Base-by-base conservation (phyloP, 2,888 invertebrate species). In the Polylopha cassiicola region DNA sequence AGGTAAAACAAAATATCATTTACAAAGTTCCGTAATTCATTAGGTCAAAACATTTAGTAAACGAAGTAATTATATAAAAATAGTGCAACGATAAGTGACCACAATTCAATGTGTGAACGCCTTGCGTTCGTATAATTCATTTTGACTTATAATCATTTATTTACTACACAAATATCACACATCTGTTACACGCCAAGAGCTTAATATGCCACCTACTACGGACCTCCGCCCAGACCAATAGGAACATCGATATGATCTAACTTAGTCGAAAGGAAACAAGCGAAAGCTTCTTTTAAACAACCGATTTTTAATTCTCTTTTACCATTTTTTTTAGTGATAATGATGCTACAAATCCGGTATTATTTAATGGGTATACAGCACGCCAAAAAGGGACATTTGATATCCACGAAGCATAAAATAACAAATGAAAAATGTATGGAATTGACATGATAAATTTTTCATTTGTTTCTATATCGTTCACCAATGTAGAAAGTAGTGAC, bases 141-240 rank as follows among this genome's bases (percentile, higher is more conserved):
- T 70, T 74, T 65, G 61, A 70, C 71, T 73, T 70, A 48, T n/a
- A 58, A 67, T 61, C 65, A 59, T 62, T 60, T 68, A 70, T 61
- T 56, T 51, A 67, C 61, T 70, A 73, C 66, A 71, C 64, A 61
- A 70, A 73, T 76, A 76, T 75, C 78, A 73, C 73, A 71, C 67
- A 61, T 50, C 62, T 59, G 58, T 60, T 58, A 49, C 50, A 58
- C 51, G 43, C 33, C 15, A 33, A 34, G 33, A 33, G 39, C 34
- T 20, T 27, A 9, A 9, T 15, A 32, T 23, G 24, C 17, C 21
- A 28, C 44, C 36, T 37, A 20, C 38, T 44, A 46, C 29, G 26
- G 32, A 47, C 52, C 53, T 61, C 55, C 61, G 55, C 51, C 52
- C 50, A 46, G 68, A 69, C 70, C 70, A 73, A 68, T 69, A 70